Conservation (phyloP, 2,797 vertebrate species). For the Danio jaintianensis region DNA sequence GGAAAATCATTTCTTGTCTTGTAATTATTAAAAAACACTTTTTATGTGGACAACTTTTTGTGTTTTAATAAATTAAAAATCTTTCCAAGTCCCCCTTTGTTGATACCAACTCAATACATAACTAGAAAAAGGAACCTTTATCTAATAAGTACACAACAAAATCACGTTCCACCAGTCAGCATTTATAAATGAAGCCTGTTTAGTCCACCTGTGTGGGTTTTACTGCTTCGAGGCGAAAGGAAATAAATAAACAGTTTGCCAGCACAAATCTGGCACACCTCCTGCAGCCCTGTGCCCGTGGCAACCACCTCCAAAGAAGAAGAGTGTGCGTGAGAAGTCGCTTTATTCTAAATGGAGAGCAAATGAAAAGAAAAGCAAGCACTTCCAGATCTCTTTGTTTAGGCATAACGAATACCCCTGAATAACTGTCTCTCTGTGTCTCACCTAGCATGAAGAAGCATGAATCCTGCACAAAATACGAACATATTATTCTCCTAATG, state of each 20-base stretch:
- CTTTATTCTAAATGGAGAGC: slow-evolving; percentile 23
- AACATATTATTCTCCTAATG: slow-evolving; percentile 25
- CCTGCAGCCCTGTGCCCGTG: slow-evolving; percentile 5
- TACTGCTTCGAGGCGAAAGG: slow-evolving; percentile 1
- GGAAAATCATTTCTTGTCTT: too few relatives aligned
- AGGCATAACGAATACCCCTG: slow-evolving; percentile 31
- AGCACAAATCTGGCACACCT: slow-evolving; percentile 43
- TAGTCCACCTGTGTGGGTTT: slow-evolving; percentile 20
- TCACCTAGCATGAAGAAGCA: slow-evolving; percentile 33
- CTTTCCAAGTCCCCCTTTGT: neutral
- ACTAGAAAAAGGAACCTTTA: neutral
- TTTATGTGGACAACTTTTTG: too few relatives aligned
- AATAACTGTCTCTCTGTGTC: slow-evolving; percentile 28
- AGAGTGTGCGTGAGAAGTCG: slow-evolving; percentile 48
- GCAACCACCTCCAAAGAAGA: slow-evolving; percentile 30
- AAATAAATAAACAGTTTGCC: slow-evolving; percentile 27
- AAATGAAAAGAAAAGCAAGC: slow-evolving; percentile 49
- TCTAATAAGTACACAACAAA: slow-evolving; percentile 3
- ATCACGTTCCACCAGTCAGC: neutral
- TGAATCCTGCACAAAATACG: slow-evolving; percentile 32
- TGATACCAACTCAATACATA: neutral
- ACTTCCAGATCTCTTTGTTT: slow-evolving; percentile 35
- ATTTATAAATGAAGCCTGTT: neutral
- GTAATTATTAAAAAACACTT: too few relatives aligned
- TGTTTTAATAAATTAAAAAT: neutral